Percentiles rank a stretch among this genome's conserved stretches.
phyloP scores from a whole-genome alignment of 2,888 invertebrate genomes.

The Tenodera sinensis region DNA sequence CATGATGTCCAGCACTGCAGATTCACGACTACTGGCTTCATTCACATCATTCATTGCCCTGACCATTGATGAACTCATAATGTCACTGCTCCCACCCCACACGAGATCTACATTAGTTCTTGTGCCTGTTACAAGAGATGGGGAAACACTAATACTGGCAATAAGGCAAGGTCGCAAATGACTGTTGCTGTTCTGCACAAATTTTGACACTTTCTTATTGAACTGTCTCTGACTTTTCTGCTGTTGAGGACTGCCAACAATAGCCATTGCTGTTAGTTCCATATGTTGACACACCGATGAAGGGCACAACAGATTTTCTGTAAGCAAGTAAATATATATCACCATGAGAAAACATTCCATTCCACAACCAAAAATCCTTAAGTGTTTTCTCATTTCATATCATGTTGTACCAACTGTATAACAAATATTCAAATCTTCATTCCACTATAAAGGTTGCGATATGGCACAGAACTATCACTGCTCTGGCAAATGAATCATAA shows the following conservation, averaged over 20 bases:
- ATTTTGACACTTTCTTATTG: neutral
- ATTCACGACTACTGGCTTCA: conserved; percentile 54
- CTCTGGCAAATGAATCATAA: too few species aligned
- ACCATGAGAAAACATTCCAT: too few species aligned
- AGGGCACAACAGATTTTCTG: conserved; percentile 33
- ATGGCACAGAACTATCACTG: too few species aligned
- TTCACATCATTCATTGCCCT: conserved; percentile 77
- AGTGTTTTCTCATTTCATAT: too few species aligned
- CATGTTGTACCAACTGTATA: too few species aligned
- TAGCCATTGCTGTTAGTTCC: conserved; percentile 48
- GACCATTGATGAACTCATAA: conserved; percentile 46
- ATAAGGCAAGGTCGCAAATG: conserved; percentile 39
- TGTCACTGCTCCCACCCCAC: conserved; percentile 25
- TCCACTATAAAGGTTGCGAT: too few species aligned
- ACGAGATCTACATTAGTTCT: conserved; percentile 20
- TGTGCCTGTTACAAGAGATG: neutral
- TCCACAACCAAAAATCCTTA: too few species aligned
- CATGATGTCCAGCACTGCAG: conserved; percentile 48
- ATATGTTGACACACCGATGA: conserved; percentile 35
- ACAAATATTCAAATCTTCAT: too few species aligned
- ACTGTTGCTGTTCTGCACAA: neutral
- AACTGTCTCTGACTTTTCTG: neutral
- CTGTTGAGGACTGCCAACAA: conserved; percentile 44
- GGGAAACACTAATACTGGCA: conserved; percentile 38
- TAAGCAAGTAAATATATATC: neutral